Base-by-base conservation (phyloP, 2,113 vertebrate genomes). In the Gnathochromis pfefferi region DNA sequence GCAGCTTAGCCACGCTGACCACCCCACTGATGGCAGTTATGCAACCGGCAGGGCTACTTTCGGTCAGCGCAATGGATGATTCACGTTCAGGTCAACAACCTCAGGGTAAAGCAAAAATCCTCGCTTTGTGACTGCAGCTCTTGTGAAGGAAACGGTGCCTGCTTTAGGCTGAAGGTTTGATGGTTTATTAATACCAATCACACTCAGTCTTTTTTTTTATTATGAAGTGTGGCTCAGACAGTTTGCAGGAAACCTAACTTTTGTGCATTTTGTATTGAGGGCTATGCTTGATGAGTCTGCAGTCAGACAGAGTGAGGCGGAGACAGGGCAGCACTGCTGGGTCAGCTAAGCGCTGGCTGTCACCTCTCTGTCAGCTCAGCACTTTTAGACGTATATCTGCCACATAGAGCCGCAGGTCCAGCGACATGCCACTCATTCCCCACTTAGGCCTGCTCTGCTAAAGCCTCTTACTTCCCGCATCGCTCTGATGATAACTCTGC, bases 321-420 rank as follows among this genome's bases (percentile, higher is more conserved):
- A 81, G 49, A 21, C 89, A 38, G 91, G 65, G 90, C 91, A 83
- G 86, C 93, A 70, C 68, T 95, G 95, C 95, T 94, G 94, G 95
- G 84, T 95, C 95, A 95, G 95, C 95, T 86, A 91, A 93, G 93
- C 89, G 88, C 88, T 82, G 85, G 88, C 95, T 92, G 91, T 91
- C 91, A 92, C 91, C 88, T 82, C 85, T 90, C 88, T 93, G 95
- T 89, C 91, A 70, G 89, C 87, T 95, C 95, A 95, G 95, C 95
- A 93, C 89, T 94, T 95, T 93, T 85, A 87, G 85, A 87, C 87
- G 84, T 94, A 93, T 92, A 93, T 95, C 94, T 93, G 86, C 93
- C 87, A 89, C 83, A 87, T 85, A 13, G 87, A 90, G 89, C 89
- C 26, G 87, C 88, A 14, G 88, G 75, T 51, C 53, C 60, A 6